Conservation (phyloP, 2,113 vertebrate species). For the Coturnix japonica region DNA sequence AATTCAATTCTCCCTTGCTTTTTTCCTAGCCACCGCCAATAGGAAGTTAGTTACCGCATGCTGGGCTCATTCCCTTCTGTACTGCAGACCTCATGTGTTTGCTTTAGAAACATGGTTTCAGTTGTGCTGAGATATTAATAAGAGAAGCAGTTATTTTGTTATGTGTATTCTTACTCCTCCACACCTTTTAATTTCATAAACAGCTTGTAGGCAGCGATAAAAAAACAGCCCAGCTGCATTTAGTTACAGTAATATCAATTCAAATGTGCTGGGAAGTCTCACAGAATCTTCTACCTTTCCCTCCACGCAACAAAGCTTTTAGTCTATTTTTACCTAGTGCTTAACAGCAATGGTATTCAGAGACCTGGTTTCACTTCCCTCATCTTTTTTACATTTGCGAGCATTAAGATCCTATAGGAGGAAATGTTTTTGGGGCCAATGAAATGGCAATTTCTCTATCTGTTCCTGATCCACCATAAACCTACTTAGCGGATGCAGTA, state of each 20-base stretch:
- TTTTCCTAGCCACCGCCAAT: fast-evolving
- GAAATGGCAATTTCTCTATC: fast-evolving
- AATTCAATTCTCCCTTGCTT: background rate
- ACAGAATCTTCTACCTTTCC: background rate
- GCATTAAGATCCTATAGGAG: background rate
- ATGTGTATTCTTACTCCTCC: background rate
- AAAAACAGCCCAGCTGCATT: background rate
- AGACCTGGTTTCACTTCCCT: background rate
- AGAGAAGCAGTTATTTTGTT: background rate
- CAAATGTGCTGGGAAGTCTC: background rate
- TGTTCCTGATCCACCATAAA: background rate
- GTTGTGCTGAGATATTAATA: background rate
- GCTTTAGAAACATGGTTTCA: constrained; percentile 9
- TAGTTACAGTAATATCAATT: background rate
- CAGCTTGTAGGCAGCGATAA: background rate
- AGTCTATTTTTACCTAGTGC: background rate
- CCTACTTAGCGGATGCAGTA: no score
- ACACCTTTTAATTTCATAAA: background rate
- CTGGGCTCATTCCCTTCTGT: background rate
- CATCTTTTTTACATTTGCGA: background rate
- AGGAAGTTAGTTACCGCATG: background rate
- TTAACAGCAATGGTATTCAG: background rate
- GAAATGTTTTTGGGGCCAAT: background rate
- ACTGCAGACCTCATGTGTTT: background rate
- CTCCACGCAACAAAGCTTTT: background rate